Percentiles rank a stretch among this genome's conserved stretches.
phyloP scores from a whole-genome alignment of 2,888 invertebrate species.

The Lymantria dispar region DNA sequence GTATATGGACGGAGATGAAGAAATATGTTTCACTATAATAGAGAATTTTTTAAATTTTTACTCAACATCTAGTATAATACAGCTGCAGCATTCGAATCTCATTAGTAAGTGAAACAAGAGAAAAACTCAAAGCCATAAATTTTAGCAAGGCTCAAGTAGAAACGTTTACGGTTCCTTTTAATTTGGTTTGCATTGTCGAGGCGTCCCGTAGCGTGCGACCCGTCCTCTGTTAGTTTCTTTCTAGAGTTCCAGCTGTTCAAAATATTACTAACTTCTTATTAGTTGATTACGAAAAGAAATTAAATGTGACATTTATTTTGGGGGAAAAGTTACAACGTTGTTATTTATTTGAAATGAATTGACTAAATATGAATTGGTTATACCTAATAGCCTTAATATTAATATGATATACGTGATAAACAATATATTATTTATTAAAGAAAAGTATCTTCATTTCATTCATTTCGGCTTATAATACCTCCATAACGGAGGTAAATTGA shows the following conservation, averaged over 20 bases:
- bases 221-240: constrained; percentile 54
- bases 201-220: constrained; percentile 67
- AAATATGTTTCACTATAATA: constrained; percentile 34
- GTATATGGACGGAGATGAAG: no score
- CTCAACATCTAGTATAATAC: constrained; percentile 62
- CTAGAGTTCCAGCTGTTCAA: constrained; percentile 76
- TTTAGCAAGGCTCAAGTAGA: constrained; percentile 79
- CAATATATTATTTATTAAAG: no score
- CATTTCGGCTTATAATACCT: no score
- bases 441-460: no score
- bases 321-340: constrained; percentile 7
- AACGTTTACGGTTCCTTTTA: constrained; percentile 81
- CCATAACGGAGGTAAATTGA: no score
- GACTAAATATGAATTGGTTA: constrained; percentile 1
- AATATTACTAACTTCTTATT: constrained; percentile 75
- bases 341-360: constrained; percentile 15
- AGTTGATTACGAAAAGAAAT: constrained; percentile 70
- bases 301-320: constrained; percentile 49
- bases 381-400: neutral
- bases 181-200: constrained; percentile 80
- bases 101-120: constrained; percentile 76
- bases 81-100: constrained; percentile 78
- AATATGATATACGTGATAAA: no score
- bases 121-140: constrained; percentile 76
- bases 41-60: constrained; percentile 57